Evolutionary conservation across 1,140 invertebrate genomes (phyloP), one percentile per base, ranked within the genome.

Genomic region (Belonocnema kinseyi): DNA sequence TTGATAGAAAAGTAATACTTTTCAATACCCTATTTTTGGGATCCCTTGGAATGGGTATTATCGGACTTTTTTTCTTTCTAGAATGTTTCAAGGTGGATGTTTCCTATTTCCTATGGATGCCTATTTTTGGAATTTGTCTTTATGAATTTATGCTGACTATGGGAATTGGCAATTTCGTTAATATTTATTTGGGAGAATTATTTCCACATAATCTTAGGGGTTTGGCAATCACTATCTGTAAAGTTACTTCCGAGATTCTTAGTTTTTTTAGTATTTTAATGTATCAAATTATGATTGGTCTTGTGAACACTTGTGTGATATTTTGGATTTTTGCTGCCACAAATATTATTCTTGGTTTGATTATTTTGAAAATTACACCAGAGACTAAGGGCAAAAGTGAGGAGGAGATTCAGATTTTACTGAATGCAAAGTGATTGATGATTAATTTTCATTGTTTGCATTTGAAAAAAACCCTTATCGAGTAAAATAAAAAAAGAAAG

Each of bases 91-190:
- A 66, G 16, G 26, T 40, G 26, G 61, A 66, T 7, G 21, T 46
- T 0, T 46, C 61, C 13, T 66, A 14, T 14, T 4, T 46, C 8
- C 3, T 11, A 40, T 66, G 61, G 61, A 40, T 66, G 26, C 26
- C 61, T 12, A 7, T 66, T 8, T 66, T 66, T 66, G 61, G 61
- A 66, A 66, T 66, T 33, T 33, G 33, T 40, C 26, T 66, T 40
- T 66, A 46, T 8, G 61, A 66, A 40, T 66, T 66, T 40, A 66
- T 10, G 33, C 16, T 66, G 8, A 40, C 61, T 7, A 66, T 66
- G 14, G 61, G 61, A 66, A 40, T 66, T 5, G 16, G 26, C 14
- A 66, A 66, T 40, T 66, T 66, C n/a, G 0, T 66, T 0, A 46
- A 10, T 8, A 40, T 66, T 40, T 66, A 66, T 66, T 8, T n/a